Conservation (phyloP, 2,113 vertebrate species). For the Galemys pyrenaicus region DNA sequence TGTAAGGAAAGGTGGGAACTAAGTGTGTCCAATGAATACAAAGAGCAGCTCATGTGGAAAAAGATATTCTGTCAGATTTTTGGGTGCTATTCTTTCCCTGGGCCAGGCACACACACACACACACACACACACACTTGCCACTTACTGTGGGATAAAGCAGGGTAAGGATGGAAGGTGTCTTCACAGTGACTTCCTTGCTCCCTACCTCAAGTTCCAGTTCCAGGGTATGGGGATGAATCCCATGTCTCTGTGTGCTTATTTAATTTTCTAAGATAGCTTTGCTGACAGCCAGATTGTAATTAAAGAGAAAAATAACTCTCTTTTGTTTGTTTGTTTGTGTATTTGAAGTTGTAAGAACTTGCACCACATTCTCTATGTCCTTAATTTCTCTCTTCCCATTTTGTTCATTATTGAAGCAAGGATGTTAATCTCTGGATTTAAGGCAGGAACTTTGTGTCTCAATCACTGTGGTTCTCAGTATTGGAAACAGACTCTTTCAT, state of each 20-base stretch:
- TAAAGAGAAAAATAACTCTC: conserved; percentile 12
- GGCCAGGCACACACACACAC: neutral
- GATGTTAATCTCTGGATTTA: neutral
- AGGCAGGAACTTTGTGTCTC: neutral
- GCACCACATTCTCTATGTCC: neutral
- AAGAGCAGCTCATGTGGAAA: neutral
- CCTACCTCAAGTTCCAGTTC: neutral
- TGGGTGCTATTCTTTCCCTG: no score
- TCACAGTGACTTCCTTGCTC: neutral
- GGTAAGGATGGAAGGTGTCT: neutral
- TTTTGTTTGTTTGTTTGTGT: neutral
- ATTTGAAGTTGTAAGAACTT: neutral
- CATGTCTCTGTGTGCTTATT: neutral
- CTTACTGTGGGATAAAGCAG: neutral
- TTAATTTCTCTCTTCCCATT: neutral
- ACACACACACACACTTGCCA: neutral
- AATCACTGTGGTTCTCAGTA: conserved; percentile 7
- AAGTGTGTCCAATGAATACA: neutral
- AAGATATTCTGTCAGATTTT: neutral
- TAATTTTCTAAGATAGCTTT: neutral
- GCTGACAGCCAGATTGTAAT: neutral
- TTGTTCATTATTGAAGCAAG: neutral
- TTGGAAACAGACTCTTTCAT: neutral
- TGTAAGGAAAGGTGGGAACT: neutral
- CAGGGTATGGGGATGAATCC: neutral